phyloP scores from a whole-genome alignment of 2,888 invertebrate genomes.

The Megastigmus dorsalis region DNA sequence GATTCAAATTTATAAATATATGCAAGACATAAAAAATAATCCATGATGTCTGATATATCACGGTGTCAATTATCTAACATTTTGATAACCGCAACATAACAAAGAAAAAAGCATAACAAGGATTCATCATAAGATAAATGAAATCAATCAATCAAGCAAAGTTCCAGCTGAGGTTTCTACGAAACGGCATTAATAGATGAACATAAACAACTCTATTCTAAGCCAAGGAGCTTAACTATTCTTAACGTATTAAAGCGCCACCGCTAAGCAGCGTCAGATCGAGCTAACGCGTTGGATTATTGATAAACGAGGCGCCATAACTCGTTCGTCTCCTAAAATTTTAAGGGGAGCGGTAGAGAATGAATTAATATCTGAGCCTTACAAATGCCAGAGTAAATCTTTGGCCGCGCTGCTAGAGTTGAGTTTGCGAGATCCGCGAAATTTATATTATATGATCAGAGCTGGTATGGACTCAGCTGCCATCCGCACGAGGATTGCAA shows the following conservation, averaged over 20 bases:
- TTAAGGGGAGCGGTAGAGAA: not conserved
- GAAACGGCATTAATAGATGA: slow-evolving; percentile 27
- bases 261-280: slow-evolving; percentile 1
- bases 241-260: slow-evolving; percentile 1
- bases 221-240: slow-evolving; percentile 6
- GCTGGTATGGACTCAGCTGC: slow-evolving; percentile 66
- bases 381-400: slow-evolving; percentile 71
- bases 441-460: slow-evolving; percentile 45
- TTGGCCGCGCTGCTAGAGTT: slow-evolving; percentile 42
- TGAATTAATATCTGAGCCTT: slow-evolving; percentile 64
- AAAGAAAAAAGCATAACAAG: too few relatives aligned
- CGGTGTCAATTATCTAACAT: too few relatives aligned
- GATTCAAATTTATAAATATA: too few relatives aligned
- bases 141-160: not conserved
- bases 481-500: slow-evolving; percentile 63
- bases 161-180: not conserved
- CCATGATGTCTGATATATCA: too few relatives aligned
- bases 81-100: too few relatives aligned
- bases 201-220: slow-evolving; percentile 30
- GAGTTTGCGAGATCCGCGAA: slow-evolving; percentile 9
- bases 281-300: slow-evolving; percentile 33
- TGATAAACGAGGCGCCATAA: slow-evolving; percentile 48
- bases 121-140: too few relatives aligned
- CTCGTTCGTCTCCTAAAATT: slow-evolving; percentile 8
- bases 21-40: too few relatives aligned